These are phyloP conservation scores for Stramonita haemastoma DNA, from an alignment of 2,888 invertebrate species.

Conservation along the genomic window DNA sequence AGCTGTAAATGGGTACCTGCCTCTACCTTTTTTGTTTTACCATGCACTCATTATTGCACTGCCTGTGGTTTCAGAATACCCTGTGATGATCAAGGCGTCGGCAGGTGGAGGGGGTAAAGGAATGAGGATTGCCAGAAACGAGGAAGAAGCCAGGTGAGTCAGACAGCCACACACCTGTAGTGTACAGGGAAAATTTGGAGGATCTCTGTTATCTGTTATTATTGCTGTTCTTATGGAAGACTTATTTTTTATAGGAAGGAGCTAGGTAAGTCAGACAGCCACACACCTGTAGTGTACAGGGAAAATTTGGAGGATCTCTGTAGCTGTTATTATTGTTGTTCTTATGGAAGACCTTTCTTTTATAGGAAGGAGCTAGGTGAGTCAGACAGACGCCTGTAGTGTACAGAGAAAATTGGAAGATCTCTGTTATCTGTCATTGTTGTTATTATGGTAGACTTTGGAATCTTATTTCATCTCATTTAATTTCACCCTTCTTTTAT, in stretches of 20 bases:
- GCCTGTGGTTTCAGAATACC: conserved; percentile 79
- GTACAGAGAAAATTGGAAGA: no score
- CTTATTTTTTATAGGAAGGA: no score
- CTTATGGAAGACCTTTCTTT: no score
- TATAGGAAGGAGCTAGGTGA: conserved; percentile 81
- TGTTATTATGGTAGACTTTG: background rate
- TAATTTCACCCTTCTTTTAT: no score
- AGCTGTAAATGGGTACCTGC: no score
- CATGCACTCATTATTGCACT: no score
- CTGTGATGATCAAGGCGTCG: conserved; percentile 86
- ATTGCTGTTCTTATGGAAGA: background rate
- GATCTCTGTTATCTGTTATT: background rate
- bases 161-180: background rate
- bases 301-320: background rate
- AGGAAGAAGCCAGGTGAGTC: conserved; percentile 81
- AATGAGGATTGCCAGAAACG: conserved; percentile 84
- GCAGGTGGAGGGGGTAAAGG: conserved; percentile 86
- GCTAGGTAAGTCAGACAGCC: conserved; percentile 78
- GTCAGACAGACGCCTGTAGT: conserved; percentile 34
- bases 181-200: no score
- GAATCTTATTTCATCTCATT: background rate
- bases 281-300: background rate
- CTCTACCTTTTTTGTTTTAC: no score
- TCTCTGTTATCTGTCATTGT: no score
- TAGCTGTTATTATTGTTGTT: background rate